Evolutionary conservation across 2,888 invertebrate genomes (phyloP).

Genomic region (Gymnocheta viridis): DNA sequence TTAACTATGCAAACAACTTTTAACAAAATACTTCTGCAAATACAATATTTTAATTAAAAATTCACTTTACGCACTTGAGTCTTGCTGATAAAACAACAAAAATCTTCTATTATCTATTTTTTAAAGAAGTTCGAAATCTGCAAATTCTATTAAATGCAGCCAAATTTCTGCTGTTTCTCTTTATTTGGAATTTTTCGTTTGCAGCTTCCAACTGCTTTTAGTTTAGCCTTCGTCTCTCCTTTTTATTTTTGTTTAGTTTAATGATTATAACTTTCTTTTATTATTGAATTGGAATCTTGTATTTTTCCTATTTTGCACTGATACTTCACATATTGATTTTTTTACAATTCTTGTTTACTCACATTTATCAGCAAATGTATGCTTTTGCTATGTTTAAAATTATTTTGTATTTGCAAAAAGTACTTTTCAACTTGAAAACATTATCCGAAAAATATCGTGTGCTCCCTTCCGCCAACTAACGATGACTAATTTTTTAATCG

Average conservation of each 20-base stretch:
- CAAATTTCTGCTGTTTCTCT: slow-evolving; percentile 28
- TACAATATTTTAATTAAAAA: slow-evolving; percentile 55
- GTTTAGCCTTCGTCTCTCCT: slow-evolving; percentile 5
- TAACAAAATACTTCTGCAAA: slow-evolving; percentile 52
- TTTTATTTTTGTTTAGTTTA: not conserved
- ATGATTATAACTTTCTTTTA: slow-evolving; percentile 10
- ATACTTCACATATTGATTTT: slow-evolving; percentile 12
- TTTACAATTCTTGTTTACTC: slow-evolving; percentile 52
- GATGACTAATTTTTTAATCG: slow-evolving; percentile 68
- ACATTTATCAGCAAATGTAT: slow-evolving; percentile 60
- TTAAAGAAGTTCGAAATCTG: slow-evolving; percentile 49
- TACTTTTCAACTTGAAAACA: slow-evolving; percentile 46
- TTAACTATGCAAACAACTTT: slow-evolving; percentile 46
- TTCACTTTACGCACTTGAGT: slow-evolving; percentile 51
- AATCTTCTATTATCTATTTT: slow-evolving; percentile 9
- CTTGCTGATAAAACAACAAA: slow-evolving; percentile 12
- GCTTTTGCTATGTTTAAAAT: slow-evolving; percentile 40
- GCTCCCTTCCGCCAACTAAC: slow-evolving; percentile 60
- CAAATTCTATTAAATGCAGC: slow-evolving; percentile 25
- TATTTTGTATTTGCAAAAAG: slow-evolving; percentile 46
- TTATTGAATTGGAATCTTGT: not conserved
- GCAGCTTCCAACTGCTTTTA: slow-evolving; percentile 42
- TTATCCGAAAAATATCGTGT: slow-evolving; percentile 54
- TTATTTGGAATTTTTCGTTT: slow-evolving; percentile 25
- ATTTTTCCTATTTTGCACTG: slow-evolving; percentile 14